These are phyloP conservation scores for Diarsia rubi DNA, from an alignment of 2,888 invertebrate genomes.

Conservation along the genomic window DNA sequence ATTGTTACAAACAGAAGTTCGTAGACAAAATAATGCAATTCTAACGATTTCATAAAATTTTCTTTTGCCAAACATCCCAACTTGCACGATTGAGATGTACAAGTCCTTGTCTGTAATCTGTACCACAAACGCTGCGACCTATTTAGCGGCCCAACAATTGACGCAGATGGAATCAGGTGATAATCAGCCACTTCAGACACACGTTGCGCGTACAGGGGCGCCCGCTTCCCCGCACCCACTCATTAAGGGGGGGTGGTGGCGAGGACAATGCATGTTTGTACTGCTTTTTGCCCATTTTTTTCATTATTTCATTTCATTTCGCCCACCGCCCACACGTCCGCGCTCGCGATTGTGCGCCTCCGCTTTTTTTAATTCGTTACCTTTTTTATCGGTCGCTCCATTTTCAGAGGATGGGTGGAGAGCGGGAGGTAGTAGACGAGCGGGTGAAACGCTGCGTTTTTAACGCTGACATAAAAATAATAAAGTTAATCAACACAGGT, in stretches of 20 bases:
- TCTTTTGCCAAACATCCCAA: background rate
- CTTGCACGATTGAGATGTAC: background rate
- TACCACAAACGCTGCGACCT: conserved; percentile 49
- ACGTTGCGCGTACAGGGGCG: conserved; percentile 77
- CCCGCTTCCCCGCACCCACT: conserved; percentile 77
- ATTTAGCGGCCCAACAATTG: conserved; percentile 61
- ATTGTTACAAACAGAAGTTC: background rate
- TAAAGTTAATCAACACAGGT: background rate
- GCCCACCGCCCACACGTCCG: conserved; percentile 90
- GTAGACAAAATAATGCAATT: background rate
- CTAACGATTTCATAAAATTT: conserved; percentile 10
- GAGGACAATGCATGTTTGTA: conserved; percentile 91
- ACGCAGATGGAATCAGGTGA: conserved; percentile 88
- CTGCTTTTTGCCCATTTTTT: conserved; percentile 91
- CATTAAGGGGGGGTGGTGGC: conserved; percentile 86
- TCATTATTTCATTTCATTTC: conserved; percentile 91
- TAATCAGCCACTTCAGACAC: conserved; percentile 88
- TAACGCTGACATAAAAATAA: conserved; percentile 25
- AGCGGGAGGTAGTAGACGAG: conserved; percentile 72
- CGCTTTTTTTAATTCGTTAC: conserved; percentile 91
- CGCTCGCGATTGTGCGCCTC: conserved; percentile 90
- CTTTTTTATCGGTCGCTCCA: conserved; percentile 91
- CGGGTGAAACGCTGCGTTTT: conserved; percentile 71
- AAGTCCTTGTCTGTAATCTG: conserved; percentile 20
- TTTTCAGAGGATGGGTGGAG: conserved; percentile 89